Conservation (phyloP, 1,140 invertebrate genomes). For the Ostrea edulis region DNA sequence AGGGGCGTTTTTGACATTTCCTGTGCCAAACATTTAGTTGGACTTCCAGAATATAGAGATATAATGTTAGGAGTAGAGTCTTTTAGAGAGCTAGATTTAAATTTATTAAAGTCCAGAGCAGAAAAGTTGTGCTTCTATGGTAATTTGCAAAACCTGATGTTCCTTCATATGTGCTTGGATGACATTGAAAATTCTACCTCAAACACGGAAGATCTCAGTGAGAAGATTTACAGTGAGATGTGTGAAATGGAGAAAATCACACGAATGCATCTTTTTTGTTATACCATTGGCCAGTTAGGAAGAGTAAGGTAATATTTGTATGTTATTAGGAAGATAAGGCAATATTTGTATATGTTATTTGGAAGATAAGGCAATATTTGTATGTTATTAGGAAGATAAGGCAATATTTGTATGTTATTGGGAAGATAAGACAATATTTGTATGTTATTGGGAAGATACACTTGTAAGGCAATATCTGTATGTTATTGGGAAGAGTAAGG, state of each 20-base stretch:
- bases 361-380: too few species aligned
- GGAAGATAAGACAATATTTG: too few species aligned
- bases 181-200: conserved; percentile 41
- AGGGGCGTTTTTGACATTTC: conserved; percentile 68
- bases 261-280: conserved; percentile 53
- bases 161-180: conserved; percentile 71
- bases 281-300: conserved; percentile 63
- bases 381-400: not conserved
- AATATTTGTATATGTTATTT: not conserved
- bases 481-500: not conserved
- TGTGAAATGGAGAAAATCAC: conserved; percentile 42
- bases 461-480: not conserved
- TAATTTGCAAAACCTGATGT: conserved; percentile 76
- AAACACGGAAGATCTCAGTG: not conserved
- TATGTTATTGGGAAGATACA: not conserved
- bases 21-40: conserved; percentile 64
- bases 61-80: conserved; percentile 60
- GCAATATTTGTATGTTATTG: not conserved
- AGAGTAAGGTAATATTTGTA: conserved; percentile 43
- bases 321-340: too few species aligned
- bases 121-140: conserved; percentile 75
- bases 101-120: conserved; percentile 59
- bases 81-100: conserved; percentile 70
- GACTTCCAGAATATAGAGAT: conserved; percentile 63
- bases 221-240: conserved; percentile 9